Evolutionary conservation across 1,140 invertebrate genomes (phyloP), one percentile per base, ranked within the genome.

Genomic region (Nixonia krombeini): DNA sequence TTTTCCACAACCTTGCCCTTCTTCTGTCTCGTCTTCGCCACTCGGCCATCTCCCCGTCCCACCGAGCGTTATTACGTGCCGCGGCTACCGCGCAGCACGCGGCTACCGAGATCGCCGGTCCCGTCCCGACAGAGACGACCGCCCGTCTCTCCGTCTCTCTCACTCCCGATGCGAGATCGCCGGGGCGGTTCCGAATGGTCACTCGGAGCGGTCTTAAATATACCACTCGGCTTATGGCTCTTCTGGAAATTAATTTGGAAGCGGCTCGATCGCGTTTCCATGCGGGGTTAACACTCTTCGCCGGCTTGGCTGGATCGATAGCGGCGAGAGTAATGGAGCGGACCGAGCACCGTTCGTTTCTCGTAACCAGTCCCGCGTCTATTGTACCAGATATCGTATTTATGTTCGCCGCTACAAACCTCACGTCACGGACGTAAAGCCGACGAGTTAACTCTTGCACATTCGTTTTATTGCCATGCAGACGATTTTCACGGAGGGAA

Each of bases 51-150:
- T 56, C 50, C n/a, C n/a, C 61, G 50, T 70, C 66, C 38, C 64
- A 49, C 61, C 49, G 61, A 61, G 63, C 65, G 70, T 72, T 76
- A 72, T 76, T 80, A 80, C 77, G 71, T 72, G 74, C 72, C 71
- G 51, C 70, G 58, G 78, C 80, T 82, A 82, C 80, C 71, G 80
- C 69, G 64, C 68, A 72, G 66, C 67, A 67, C 58, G 57, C 74
- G 68, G 72, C 76, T 71, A 67, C 45, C 15, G 64, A n/a, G n/a
- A n/a, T n/a, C n/a, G n/a, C n/a, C n/a, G n/a, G n/a, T n/a, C n/a
- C n/a, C n/a, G n/a, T n/a, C n/a, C n/a, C n/a, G n/a, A n/a, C n/a
- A n/a, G n/a, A n/a, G n/a, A n/a, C n/a, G n/a, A n/a, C n/a, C n/a
- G n/a, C n/a, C n/a, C n/a, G n/a, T n/a, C 28, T 44, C 35, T 51